Evolutionary conservation across 2,888 invertebrate species (phyloP).

Genomic region (Anodontia alba): DNA sequence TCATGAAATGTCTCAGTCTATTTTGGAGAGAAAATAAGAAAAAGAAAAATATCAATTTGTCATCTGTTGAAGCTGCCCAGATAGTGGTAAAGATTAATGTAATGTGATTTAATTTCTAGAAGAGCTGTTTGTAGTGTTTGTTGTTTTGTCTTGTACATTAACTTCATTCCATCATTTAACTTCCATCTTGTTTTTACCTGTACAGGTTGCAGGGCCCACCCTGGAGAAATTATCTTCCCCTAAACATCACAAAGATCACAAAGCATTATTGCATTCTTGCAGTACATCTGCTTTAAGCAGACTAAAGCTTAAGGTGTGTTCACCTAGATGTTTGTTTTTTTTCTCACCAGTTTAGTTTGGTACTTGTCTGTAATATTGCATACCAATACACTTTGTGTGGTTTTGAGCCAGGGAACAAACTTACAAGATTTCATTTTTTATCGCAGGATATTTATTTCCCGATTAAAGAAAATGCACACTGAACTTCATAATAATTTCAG

Average conservation of each 20-base stretch:
- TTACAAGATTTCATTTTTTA: no score
- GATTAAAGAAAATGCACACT: no score
- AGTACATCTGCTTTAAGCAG: conserved; percentile 63
- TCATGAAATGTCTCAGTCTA: no score
- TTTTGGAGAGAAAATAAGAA: no score
- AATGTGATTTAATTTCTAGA: no score
- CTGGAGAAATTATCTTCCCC: conserved; percentile 53
- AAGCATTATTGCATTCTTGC: conserved; percentile 37
- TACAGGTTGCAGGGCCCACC: conserved; percentile 4
- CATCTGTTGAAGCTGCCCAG: no score
- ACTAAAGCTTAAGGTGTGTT: conserved; percentile 73
- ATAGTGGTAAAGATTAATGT: no score
- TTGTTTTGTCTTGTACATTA: no score
- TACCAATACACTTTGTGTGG: not conserved
- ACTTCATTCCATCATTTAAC: not conserved
- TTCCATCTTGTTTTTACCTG: conserved; percentile 22
- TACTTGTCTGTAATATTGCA: not conserved
- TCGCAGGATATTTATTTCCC: no score
- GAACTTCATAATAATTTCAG: no score
- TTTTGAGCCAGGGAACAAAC: not conserved
- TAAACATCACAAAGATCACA: conserved; percentile 48
- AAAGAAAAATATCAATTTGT: no score
- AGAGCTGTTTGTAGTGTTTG: no score
- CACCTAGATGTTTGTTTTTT: not conserved
- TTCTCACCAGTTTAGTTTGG: not conserved